Conservation (phyloP, 2,797 vertebrate genomes). For the Chromobotia macracanthus region DNA sequence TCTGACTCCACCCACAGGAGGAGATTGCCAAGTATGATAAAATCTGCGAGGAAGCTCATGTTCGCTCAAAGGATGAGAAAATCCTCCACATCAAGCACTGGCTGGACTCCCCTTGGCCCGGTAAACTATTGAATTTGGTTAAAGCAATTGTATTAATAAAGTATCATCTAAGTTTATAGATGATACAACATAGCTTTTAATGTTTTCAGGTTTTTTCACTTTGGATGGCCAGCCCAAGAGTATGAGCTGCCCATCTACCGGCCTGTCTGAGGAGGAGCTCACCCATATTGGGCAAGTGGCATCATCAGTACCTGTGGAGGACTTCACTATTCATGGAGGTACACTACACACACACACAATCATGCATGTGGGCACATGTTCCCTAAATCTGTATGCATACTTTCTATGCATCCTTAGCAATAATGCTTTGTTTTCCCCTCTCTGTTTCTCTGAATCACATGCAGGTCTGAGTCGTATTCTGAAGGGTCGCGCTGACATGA, state of each 20-base stretch:
- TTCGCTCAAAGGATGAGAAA: conserved; percentile 87
- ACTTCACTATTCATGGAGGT: conserved; percentile 91
- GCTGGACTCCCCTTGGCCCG: conserved; percentile 90
- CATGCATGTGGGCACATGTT: conserved; percentile 62
- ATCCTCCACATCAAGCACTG: conserved; percentile 88
- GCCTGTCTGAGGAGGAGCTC: conserved; percentile 82
- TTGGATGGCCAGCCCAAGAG: conserved; percentile 87
- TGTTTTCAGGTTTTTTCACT: conserved; percentile 84
- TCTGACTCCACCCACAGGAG: conserved; percentile 71
- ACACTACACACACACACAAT: conserved; percentile 62
- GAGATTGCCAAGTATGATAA: conserved; percentile 89
- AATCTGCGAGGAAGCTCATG: conserved; percentile 87
- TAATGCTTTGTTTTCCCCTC: neutral
- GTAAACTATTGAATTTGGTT: conserved; percentile 63
- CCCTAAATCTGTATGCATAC: neutral
- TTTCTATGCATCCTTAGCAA: neutral
- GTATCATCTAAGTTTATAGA: neutral
- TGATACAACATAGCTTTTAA: neutral
- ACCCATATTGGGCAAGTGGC: conserved; percentile 83
- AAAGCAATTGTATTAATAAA: neutral
- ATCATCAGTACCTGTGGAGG: conserved; percentile 87
- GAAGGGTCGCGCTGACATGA: conserved; percentile 83
- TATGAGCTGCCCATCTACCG: conserved; percentile 86
- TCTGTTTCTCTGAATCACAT: neutral
- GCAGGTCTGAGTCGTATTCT: conserved; percentile 83